Conservation (phyloP, 2,797 vertebrate genomes). For the Sciurus vulgaris region DNA sequence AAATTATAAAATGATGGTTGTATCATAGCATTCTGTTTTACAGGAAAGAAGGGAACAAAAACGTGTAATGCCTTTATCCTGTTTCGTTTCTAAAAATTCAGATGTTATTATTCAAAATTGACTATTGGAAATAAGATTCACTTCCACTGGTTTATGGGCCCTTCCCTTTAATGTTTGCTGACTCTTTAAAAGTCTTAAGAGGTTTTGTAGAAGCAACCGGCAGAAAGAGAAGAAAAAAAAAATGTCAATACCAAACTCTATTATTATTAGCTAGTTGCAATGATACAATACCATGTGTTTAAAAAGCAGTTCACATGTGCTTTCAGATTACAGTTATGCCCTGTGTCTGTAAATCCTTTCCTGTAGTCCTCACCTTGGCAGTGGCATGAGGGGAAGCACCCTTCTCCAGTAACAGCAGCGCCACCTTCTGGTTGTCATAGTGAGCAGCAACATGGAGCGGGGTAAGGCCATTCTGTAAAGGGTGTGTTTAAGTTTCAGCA, state of each 20-base stretch:
- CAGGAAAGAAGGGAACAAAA: neutral
- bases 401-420: slow-evolving; percentile 97
- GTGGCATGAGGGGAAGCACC: slow-evolving; percentile 95
- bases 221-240: neutral
- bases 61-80: neutral
- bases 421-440: slow-evolving; percentile 99
- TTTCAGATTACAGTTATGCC: neutral
- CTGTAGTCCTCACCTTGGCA: slow-evolving; percentile 94
- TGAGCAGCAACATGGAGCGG: slow-evolving; percentile 98
- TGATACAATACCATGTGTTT: neutral
- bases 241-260: neutral
- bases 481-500: slow-evolving; percentile 86
- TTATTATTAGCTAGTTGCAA: neutral
- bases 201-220: neutral
- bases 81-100: neutral
- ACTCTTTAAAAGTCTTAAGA: neutral
- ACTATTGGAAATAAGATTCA: neutral
- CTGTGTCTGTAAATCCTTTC: neutral
- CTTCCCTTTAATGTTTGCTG: too few species aligned
- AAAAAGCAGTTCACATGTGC: neutral
- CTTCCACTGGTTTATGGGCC: neutral
- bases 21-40: neutral
- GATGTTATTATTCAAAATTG: neutral
- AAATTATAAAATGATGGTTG: neutral
- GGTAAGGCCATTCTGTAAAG: slow-evolving; percentile 97